Percentiles rank a stretch among this genome's conserved stretches.
Evolutionary conservation across 1,140 invertebrate genomes (phyloP).

Genomic region (Batillaria attramentaria): DNA sequence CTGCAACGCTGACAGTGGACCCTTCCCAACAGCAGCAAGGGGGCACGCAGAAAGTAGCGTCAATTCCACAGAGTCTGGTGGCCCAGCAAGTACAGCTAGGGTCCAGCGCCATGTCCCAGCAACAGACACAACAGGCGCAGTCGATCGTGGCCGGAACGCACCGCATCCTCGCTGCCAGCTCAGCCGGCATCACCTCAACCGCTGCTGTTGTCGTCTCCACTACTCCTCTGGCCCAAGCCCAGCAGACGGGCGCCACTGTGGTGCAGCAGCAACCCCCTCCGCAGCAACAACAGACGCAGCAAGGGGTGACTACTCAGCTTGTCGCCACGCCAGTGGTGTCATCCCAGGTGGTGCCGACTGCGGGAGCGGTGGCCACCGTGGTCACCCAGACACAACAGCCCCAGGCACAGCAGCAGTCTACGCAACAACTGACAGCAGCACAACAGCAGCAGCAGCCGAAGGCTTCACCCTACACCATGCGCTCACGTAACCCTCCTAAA

Average conservation of each 20-base stretch:
- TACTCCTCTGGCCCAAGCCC: background rate
- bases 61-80: constrained; percentile 39
- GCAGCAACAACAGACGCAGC: constrained; percentile 17
- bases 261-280: no score
- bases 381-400: constrained; percentile 42
- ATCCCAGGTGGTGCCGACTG: constrained; percentile 43
- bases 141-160: constrained; percentile 14
- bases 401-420: constrained; percentile 2
- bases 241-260: background rate
- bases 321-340: constrained; percentile 31
- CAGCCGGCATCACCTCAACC: constrained; percentile 7
- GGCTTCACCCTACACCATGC: constrained; percentile 59
- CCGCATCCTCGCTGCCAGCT: constrained; percentile 1
- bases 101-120: constrained; percentile 34
- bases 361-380: constrained; percentile 42
- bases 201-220: constrained; percentile 31
- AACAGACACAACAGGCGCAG: constrained; percentile 14
- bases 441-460: constrained; percentile 42
- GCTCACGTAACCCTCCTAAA: constrained; percentile 56
- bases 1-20: constrained; percentile 20
- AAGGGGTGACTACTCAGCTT: constrained; percentile 11
- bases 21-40: constrained; percentile 29
- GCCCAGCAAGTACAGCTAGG: constrained; percentile 36
- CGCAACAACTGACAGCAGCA: constrained; percentile 8
- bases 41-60: constrained; percentile 31